A percentile compares a stretch with the other conserved stretches of the same genome.
These are phyloP conservation scores for Cryptosula pallasiana DNA, from an alignment of 2,888 invertebrate genomes.

Conservation along the genomic window DNA sequence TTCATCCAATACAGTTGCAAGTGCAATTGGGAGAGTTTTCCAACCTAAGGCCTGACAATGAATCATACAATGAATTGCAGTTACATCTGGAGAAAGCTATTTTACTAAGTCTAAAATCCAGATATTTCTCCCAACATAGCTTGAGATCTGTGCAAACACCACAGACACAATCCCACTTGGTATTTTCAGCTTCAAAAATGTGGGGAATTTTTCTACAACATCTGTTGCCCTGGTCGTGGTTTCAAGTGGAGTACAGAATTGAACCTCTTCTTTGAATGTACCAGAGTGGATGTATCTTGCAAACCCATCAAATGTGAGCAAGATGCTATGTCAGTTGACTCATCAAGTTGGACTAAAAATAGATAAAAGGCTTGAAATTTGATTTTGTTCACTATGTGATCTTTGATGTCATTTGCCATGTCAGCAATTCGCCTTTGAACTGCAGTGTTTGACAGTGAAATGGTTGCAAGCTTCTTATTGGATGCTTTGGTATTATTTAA, in stretches of 20 bases:
- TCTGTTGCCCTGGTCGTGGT: slow-evolving; percentile 1
- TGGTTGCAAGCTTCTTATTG: not conserved
- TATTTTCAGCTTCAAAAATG: not conserved
- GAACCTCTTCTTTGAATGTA: slow-evolving; percentile 13
- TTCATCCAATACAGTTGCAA: not conserved
- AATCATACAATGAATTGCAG: slow-evolving; percentile 21
- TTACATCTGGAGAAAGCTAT: not conserved
- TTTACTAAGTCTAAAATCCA: not conserved
- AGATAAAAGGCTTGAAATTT: slow-evolving; percentile 20
- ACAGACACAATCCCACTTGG: slow-evolving; percentile 1
- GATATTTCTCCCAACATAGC: slow-evolving; percentile 6
- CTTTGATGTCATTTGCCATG: slow-evolving; percentile 26
- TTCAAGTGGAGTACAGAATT: slow-evolving; percentile 22
- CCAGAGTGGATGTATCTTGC: slow-evolving; percentile 6
- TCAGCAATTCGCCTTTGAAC: slow-evolving; percentile 25
- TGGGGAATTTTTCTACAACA: not conserved
- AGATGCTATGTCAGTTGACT: slow-evolving; percentile 26
- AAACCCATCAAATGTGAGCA: slow-evolving; percentile 20
- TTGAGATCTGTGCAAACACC: slow-evolving; percentile 15
- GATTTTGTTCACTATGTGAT: slow-evolving; percentile 15
- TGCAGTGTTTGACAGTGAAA: slow-evolving; percentile 24
- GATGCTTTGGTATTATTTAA: no score
- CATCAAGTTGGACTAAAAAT: slow-evolving; percentile 26
- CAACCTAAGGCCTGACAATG: not conserved
- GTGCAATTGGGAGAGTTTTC: not conserved